These are phyloP conservation scores for Nesometra sesokonis DNA, from an alignment of 35 echinoderm and acorn worm species.

Conservation along the genomic window DNA sequence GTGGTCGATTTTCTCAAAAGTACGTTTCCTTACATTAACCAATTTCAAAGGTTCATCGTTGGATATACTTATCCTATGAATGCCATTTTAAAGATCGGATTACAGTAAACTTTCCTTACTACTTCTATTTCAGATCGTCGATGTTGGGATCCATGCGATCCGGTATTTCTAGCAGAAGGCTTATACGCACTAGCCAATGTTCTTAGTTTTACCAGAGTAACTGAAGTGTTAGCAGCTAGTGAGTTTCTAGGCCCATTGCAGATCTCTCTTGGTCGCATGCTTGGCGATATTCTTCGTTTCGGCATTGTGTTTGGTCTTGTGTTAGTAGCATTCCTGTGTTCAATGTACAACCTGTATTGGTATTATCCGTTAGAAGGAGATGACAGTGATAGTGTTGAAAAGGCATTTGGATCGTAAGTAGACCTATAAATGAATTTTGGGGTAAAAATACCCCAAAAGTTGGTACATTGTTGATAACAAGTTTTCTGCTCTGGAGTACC, in stretches of 20 bases:
- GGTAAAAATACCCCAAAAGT: too few species aligned
- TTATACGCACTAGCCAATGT: conserved; percentile 89
- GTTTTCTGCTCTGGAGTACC: too few species aligned
- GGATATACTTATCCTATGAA: too few species aligned
- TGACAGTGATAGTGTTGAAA: not conserved
- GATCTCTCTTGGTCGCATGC: conserved; percentile 87
- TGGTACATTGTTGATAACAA: too few species aligned
- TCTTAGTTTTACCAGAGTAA: conserved; percentile 68
- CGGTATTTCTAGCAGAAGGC: conserved; percentile 64
- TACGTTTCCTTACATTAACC: too few species aligned
- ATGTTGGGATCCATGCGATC: conserved; percentile 42
- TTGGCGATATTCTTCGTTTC: conserved; percentile 80
- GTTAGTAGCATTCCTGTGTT: conserved; percentile 85
- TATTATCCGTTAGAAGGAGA: conserved; percentile 10
- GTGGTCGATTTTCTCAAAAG: too few species aligned
- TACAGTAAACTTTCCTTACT: too few species aligned
- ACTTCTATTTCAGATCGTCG: conserved; percentile 35
- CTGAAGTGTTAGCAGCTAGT: conserved; percentile 78
- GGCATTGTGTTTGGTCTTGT: conserved; percentile 72
- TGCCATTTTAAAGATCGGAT: too few species aligned
- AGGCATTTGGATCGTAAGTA: conserved; percentile 83
- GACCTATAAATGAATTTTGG: too few species aligned
- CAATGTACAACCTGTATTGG: conserved; percentile 86
- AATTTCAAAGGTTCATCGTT: too few species aligned
- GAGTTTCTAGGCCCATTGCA: conserved; percentile 93